Evolutionary conservation across 2,888 invertebrate genomes (phyloP).

Genomic region (Lydus trimaculatus): DNA sequence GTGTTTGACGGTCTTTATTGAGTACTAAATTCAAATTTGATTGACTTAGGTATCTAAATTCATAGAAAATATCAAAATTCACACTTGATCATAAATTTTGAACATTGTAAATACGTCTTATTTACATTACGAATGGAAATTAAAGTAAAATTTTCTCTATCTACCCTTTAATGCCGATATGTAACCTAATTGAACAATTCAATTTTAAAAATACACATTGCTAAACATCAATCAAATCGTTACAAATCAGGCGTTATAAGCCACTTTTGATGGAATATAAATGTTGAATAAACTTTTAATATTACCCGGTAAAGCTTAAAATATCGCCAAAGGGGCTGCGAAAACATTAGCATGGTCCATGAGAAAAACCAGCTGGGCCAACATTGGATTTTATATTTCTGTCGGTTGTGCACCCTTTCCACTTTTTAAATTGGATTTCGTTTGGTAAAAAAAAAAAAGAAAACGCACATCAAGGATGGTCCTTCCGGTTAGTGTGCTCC

Average conservation of each 20-base stretch:
- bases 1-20: slow-evolving; percentile 41
- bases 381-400: slow-evolving; percentile 43
- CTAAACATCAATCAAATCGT: slow-evolving; percentile 12
- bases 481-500: background rate
- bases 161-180: too few species aligned
- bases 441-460: slow-evolving; percentile 11
- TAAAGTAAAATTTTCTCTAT: background rate
- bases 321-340: slow-evolving; percentile 34
- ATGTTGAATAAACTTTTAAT: slow-evolving; percentile 35
- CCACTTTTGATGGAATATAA: slow-evolving; percentile 26
- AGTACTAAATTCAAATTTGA: slow-evolving; percentile 46
- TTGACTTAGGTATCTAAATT: slow-evolving; percentile 41
- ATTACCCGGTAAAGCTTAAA: slow-evolving; percentile 34
- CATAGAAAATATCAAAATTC: slow-evolving; percentile 42
- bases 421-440: slow-evolving; percentile 29
- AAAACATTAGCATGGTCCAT: slow-evolving; percentile 45
- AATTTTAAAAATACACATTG: background rate
- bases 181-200: background rate
- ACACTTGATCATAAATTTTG: slow-evolving; percentile 32
- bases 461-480: slow-evolving; percentile 19
- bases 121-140: background rate
- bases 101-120: background rate
- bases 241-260: slow-evolving; percentile 31
- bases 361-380: slow-evolving; percentile 47
- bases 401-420: slow-evolving; percentile 23